Percentiles rank a stretch among this genome's conserved stretches.
Conservation (phyloP, 2,113 vertebrate genomes). For the Fregata magnificens region DNA sequence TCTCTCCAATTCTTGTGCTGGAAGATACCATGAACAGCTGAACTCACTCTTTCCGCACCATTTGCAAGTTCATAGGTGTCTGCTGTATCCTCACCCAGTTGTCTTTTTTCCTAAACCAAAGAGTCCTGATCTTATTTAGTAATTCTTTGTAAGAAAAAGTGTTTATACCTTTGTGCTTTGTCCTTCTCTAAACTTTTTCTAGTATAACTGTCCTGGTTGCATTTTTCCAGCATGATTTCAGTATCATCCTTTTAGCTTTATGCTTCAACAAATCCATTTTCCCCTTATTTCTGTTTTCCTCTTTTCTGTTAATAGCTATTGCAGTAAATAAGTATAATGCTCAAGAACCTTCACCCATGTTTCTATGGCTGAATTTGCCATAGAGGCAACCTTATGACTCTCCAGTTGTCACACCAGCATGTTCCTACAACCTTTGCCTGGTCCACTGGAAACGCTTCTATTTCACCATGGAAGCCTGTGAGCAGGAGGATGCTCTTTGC, state of each 20-base stretch:
- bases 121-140: not conserved
- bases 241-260: not conserved
- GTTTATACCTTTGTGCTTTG: not conserved
- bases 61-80: not conserved
- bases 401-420: not conserved
- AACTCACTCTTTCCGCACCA: not conserved
- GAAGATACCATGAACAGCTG: not conserved
- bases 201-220: not conserved
- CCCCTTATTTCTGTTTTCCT: not conserved
- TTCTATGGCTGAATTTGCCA: not conserved
- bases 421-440: not conserved
- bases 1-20: not conserved
- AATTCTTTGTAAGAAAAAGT: not conserved
- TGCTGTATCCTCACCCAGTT: not conserved
- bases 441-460: not conserved
- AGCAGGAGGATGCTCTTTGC: not conserved
- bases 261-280: not conserved
- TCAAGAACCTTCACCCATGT: not conserved
- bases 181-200: not conserved
- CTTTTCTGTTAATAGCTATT: not conserved
- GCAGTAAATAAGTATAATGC: not conserved
- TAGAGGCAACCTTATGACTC: not conserved
- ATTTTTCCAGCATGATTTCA: not conserved
- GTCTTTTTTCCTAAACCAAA: not conserved
- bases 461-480: not conserved